Base-by-base conservation (phyloP, 1,140 invertebrate species). In the Drosophila nannoptera region DNA sequence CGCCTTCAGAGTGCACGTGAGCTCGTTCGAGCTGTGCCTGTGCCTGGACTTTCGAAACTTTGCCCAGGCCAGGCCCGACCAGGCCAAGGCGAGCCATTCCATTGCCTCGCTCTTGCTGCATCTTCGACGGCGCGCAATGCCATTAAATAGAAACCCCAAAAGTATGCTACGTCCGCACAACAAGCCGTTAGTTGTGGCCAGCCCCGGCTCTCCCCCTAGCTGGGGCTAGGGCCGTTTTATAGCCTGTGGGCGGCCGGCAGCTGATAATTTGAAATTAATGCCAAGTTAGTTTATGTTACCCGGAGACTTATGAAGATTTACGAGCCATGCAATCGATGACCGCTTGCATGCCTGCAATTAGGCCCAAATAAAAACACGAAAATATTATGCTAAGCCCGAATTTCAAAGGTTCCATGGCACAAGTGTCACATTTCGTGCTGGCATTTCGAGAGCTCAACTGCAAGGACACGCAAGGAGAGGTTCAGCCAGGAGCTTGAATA, bases 221-320 rank as follows among this genome's bases (percentile, higher is more conserved):
- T 22, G 22, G 1, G 22, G 22, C 22, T 22, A 3, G 1, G 22
- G 22, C 22, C 69, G 69, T 77, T 83, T 86, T 84, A 83, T 84
- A 46, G 69, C 73, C 73, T 31, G 48, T 38, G 65, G 65, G 77
- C 69, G 62, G 53, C 31, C 22, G 32, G 4, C 50, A 55, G 58
- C 76, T 71, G 80, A 86, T 86, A 86, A 86, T 84, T 86, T 80
- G 81, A 86, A 84, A 86, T 84, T 80, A 86, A 84, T 84, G 77
- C 73, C 55, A 52, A 16, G 48, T 55, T 42, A 14, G 53, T 64
- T 69, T 61, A 54, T 54, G 29, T 58, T 61, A 48, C 35, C 65
- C 50, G 22, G 50, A 53, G 69, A 68, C 65, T 63, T 63, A 67
- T 67, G 43, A 54, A 73, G 80, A 84, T 84, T 86, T 86, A 84